Percentiles rank a stretch among this genome's conserved stretches.
Conservation (phyloP, 2,888 invertebrate species). For the Carterocephalus palaemon region DNA sequence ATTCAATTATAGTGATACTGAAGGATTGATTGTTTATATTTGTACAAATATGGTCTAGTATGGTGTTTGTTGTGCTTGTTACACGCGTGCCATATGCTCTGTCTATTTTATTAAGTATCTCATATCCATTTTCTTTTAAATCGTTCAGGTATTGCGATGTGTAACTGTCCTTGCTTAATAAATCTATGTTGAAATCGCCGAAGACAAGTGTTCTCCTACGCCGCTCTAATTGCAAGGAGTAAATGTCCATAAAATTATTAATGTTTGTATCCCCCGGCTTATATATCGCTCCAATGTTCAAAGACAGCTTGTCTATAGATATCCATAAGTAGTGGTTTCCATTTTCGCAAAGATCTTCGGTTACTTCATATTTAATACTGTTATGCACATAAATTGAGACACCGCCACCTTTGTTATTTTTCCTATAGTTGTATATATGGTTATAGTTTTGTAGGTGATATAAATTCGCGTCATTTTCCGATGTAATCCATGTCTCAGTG, state of each 20-base stretch:
- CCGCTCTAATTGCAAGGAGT: too few relatives aligned
- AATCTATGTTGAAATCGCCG: constrained; percentile 3
- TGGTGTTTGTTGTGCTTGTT: constrained; percentile 24
- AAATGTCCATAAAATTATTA: background rate
- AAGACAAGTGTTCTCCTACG: constrained; percentile 9
- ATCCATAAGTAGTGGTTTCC: constrained; percentile 14
- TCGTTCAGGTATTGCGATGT: too few relatives aligned
- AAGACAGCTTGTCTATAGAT: background rate
- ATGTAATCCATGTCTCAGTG: constrained; percentile 32
- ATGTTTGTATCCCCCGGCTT: constrained; percentile 8
- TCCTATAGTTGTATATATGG: constrained; percentile 19
- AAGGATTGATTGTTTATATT: constrained; percentile 24
- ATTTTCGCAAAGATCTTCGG: background rate
- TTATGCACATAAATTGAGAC: constrained; percentile 10
- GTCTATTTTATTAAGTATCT: background rate
- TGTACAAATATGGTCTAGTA: constrained; percentile 29
- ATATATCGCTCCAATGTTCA: constrained; percentile 9
- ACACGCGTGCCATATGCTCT: constrained; percentile 11
- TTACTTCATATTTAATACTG: background rate
- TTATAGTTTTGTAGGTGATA: constrained; percentile 18
- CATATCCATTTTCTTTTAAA: too few relatives aligned
- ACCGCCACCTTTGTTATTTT: constrained; percentile 5
- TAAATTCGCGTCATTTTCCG: constrained; percentile 25
- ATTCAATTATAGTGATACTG: constrained; percentile 28
- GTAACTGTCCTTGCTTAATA: background rate